Base-by-base conservation (phyloP, 2,888 invertebrate species). In the Drosophila sordidula region DNA sequence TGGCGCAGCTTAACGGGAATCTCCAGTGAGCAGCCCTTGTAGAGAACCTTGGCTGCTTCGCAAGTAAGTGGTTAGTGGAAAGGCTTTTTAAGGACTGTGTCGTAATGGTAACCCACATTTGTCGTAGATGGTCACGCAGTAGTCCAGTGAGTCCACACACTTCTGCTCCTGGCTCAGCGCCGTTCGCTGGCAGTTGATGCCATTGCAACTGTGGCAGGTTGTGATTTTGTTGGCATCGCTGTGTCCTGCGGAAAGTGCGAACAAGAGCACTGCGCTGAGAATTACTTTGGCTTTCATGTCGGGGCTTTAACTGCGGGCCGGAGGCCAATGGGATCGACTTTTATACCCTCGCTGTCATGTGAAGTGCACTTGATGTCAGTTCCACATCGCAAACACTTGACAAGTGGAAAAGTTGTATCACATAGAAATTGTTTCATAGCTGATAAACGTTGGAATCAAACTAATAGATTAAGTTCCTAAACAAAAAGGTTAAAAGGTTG, bases 101-200 rank as follows among this genome's bases (percentile, higher is more conserved):
- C 1, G 8, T 0, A 11, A 0, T 12, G 6, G 6, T 11, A 46
- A 75, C 88, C 78, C 64, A 91, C 91, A 86, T 55, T 87, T 70
- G 4, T 90, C 87, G 45, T 87, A 91, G 12, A 92, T 64, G 8
- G 92, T 90, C 22, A 91, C 88, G 64, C 92, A 92, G 62, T 87
- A 84, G 68, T 92, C 91, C 74, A 91, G 56, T 6, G 86, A 74
- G 70, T 91, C 90, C 16, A 70, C 16, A 46, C 91, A 91, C 14
- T 67, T 67, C 44, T 80, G 75, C 29, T 79, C 87, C 36, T 66
- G 54, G 2, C 52, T 55, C 59, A 71, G 9, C 0, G 87, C 73
- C 3, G 89, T 87, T 12, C 91, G 77, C 39, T 86, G 83, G 51
- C 91, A 92, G 59, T 82, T 83, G 38, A 91, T 87, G 46, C 92